Evolutionary conservation across 2,797 vertebrate genomes (phyloP), one percentile per base, ranked within the genome.

Genomic region (Toxotes lorentzi): DNA sequence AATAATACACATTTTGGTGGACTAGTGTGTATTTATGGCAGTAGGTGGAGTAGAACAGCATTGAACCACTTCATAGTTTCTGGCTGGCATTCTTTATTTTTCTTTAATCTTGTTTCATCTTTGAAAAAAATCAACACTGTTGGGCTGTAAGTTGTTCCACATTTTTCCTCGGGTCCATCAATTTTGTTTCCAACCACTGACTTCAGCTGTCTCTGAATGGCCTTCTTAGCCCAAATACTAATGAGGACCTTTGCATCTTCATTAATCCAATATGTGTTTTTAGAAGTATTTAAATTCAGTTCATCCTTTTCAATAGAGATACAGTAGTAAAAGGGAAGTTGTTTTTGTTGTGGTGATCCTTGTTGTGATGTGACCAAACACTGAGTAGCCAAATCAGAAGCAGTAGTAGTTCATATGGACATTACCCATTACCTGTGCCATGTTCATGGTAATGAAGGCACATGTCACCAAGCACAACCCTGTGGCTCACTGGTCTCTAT

Each of bases 1-100:
- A 68, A 41, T 60, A 60, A 73, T 43, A 32, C 32, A 79, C 7
- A 62, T 30, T 63, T 72, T 43, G 21, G 24, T 38, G 12, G 62
- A 32, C 7, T 43, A 12, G 7, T 7, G 21, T 4, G 5, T 69
- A 53, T 58, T 47, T n/a, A n/a, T 41, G 14, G 40, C 45, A 47
- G 63, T 62, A 45, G 51, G 56, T 35, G 43, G 24, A 43, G 53
- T 40, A 21, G 5, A 72, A n/a, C 41, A 40, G 2, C 1, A 10
- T 41, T 19, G 21, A 65, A 57, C 23, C 30, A 62, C 61, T 67
- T 66, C 13, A 58, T 59, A 43, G 38, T 41, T 51, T 70, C 38
- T 41, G 62, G 43, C 19, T 61, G 35, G 5, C 45, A 27, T 53
- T 34, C 12, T 59, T 63, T 24, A 13, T n/a, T 66, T 64, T 56